Percentiles rank a stretch among this genome's conserved stretches.
These are phyloP conservation scores for Malurus cyaneus DNA, from an alignment of 2,113 vertebrate genomes.

Conservation along the genomic window DNA sequence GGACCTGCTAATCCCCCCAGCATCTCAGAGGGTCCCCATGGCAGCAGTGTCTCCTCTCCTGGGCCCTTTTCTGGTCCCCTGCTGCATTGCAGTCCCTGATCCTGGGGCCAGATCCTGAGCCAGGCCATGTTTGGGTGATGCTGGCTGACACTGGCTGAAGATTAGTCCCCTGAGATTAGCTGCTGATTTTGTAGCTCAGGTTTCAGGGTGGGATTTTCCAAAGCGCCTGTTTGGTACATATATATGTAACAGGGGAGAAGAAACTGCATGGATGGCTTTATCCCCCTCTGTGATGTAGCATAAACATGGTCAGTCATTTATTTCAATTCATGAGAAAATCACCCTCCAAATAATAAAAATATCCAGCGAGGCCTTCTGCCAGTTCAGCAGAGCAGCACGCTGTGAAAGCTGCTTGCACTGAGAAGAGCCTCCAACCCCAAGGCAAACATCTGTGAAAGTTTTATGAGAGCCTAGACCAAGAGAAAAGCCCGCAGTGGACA, in stretches of 20 bases:
- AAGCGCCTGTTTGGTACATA: neutral
- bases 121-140: neutral
- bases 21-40: neutral
- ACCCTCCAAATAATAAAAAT: neutral
- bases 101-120: neutral
- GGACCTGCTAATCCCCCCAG: neutral
- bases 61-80: neutral
- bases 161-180: neutral
- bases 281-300: neutral
- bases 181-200: neutral
- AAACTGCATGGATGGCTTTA: neutral
- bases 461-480: neutral
- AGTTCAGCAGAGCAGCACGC: neutral
- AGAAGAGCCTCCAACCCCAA: neutral
- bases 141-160: neutral
- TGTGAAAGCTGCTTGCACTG: neutral
- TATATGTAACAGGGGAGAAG: neutral
- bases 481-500: neutral
- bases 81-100: neutral
- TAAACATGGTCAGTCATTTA: neutral
- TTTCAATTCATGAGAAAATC: neutral
- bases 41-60: neutral
- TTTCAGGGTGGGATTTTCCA: neutral
- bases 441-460: slow-evolving; percentile 13
- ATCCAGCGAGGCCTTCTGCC: neutral